Evolutionary conservation across 1,140 invertebrate genomes (phyloP), one percentile per base, ranked within the genome.

Genomic region (Cataglyphis hispanica): DNA sequence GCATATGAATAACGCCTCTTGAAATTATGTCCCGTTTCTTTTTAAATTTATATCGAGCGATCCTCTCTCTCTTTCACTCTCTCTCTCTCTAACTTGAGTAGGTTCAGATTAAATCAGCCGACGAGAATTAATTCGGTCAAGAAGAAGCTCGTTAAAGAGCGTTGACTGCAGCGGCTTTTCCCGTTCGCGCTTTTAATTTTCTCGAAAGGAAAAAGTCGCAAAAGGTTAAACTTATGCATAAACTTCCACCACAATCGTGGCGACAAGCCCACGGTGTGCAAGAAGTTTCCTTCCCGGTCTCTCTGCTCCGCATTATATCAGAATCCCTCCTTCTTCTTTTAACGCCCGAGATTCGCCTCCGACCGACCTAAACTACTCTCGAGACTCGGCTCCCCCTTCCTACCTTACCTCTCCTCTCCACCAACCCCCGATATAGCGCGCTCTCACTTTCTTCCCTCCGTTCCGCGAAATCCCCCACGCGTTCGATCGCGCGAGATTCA

Each of bases 401-500:
- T n/a, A n/a, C 58, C 70, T 74, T 46, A 72, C 46, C 37, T 72
- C 46, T 8, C 0, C 31, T 34, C 25, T 1, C 37, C 25, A 11
- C 46, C 22, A 31, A 31, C 31, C 50, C 3, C 8, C 22, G 27
- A 63, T 43, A 11, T 27, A 50, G 16, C 43, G 10, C 6, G 50
- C 83, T 76, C 63, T 67, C 22, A 53, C 74, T 70, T 70, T 75
- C 63, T 43, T 66, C 56, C 50, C 46, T 72, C 67, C n/a, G 46
- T 50, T 60, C 61, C 27, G 13, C 40, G 50, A 34, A 56, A n/a
- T 61, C 34, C 37, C 58, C 63, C 69, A 66, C 86, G 72, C 81
- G 72, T 77, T 77, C 81, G 83, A 77, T 85, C 72, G 64, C 77
- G 86, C n/a, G 46, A 84, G 69, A 84, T 53, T 84, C 72, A 40